Evolutionary conservation across 2,113 vertebrate species (phyloP), one percentile per base, ranked within the genome.

Genomic region (Urocolius indicus): DNA sequence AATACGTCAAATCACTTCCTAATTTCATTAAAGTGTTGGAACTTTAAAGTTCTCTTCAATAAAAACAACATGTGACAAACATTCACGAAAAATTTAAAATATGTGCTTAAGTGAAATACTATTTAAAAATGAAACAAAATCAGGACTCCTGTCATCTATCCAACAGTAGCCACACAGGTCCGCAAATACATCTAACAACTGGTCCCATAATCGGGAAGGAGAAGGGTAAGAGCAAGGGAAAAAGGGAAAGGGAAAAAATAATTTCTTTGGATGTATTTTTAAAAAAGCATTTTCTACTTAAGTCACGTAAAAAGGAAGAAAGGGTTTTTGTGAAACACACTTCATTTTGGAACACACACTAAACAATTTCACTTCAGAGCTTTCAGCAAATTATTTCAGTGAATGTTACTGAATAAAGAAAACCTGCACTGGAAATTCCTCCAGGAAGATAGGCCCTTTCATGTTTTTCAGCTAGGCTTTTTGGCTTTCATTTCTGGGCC

Each of bases 361-460:
- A 65, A 93, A 95, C 91, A 93, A 91, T 94, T 84, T 92, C 95
- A 92, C 87, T 94, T 94, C 84, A 95, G 91, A 94, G 84, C 69
- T 52, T 71, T 94, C 73, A 68, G 78, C 93, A 95, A 76, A 95
- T 94, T 93, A 94, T 95, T 97, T 95, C 94, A 62, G 62, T 80
- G 84, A 97, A 89, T 65, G 90, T 91, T 94, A 74, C n/a, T 0
- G 48, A 91, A 95, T 78, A 95, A 96, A 96, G 43, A 75, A 95
- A 97, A 96, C 71, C 84, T 96, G 88, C 82, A 75, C 84, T 94
- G 89, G 79, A 94, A 96, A 96, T 96, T 86, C 94, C 94, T 96
- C 58, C 89, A 95, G 94, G 92, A 97, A 95, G 89, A 96, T 29
- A 94, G 52, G 59, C 55, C 55, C 96, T 97, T 97, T 92, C 94